Evolutionary conservation across 2,797 vertebrate species (phyloP).

Genomic region (Lycodopsis pacificus): DNA sequence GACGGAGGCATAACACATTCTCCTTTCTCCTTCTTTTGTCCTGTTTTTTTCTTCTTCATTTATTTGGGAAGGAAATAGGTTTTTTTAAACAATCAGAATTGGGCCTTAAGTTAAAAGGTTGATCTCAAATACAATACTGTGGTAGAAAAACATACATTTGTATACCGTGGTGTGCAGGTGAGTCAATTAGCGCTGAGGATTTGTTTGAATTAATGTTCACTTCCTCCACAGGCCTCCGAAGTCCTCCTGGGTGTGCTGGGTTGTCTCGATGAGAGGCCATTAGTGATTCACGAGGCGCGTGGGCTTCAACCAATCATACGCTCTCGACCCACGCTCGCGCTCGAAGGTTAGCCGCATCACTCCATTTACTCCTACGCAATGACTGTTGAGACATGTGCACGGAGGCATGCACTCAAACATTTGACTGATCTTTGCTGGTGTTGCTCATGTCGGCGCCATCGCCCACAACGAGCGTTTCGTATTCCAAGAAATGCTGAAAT

Average conservation of each 20-base stretch:
- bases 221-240: not conserved
- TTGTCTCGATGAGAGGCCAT: not conserved
- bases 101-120: too few relatives aligned
- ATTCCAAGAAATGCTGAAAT: not conserved
- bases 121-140: too few relatives aligned
- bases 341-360: constrained; percentile 6
- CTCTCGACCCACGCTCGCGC: constrained; percentile 16
- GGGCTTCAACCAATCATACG: constrained; percentile 7
- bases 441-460: not conserved
- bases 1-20: not conserved
- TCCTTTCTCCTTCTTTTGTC: too few relatives aligned
- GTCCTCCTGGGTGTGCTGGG: not conserved
- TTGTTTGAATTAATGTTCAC: not conserved
- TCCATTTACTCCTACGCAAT: constrained; percentile 42
- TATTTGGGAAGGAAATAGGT: too few relatives aligned
- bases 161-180: too few relatives aligned
- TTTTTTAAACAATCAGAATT: too few relatives aligned
- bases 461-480: not conserved
- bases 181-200: not conserved
- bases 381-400: constrained; percentile 21
- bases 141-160: too few relatives aligned
- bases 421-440: not conserved
- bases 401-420: not conserved
- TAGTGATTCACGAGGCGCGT: not conserved
- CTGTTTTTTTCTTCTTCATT: too few relatives aligned